Base-by-base conservation (phyloP, 1,140 invertebrate species). In the Dreissena polymorpha region DNA sequence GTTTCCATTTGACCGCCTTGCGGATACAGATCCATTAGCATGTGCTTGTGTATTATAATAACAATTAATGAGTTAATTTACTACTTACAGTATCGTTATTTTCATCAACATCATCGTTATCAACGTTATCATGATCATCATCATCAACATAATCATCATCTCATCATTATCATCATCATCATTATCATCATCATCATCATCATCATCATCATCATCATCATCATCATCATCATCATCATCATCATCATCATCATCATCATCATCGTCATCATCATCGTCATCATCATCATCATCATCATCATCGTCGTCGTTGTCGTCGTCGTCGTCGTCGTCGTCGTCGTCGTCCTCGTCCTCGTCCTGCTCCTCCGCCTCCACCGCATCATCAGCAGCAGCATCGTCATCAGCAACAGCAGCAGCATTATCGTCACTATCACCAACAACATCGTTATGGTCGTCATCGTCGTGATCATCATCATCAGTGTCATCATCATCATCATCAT, bases 271-370 rank as follows among this genome's bases (percentile, higher is more conserved):
- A 55, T 82, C 82, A 68, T 84, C 82, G 63, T 69, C 82, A 57
- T 82, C 82, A 81, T 29, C 57, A 83, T 80, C 80, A 77, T 80
- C 80, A 83, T 80, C 80, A 83, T 80, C 80, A 83, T 80, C 80
- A 83, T 64, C 80, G 49, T 80, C 80, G 78, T 83, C 80, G 65
- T 80, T 67, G 63, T 64, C 49, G 65, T 29, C 72, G 65, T 79
- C 71, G 25, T 77, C 78, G 50, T 77, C 70, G 78, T 64, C 80
- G 49, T 80, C 80, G 78, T 83, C 80, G 65, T 83, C 72, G 65
- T 80, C 53, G 18, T 64, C 25, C 72, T 74, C 65, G 39, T 23
- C 67, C 78, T 5, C 67, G 50, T 49, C 60, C 78, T 21, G 71
- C 71, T 5, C 77, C 5, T 78, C 50, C 78, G n/a, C n/a, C n/a